Evolutionary conservation across 2,113 vertebrate genomes (phyloP).

Genomic region (Sander vitreus): DNA sequence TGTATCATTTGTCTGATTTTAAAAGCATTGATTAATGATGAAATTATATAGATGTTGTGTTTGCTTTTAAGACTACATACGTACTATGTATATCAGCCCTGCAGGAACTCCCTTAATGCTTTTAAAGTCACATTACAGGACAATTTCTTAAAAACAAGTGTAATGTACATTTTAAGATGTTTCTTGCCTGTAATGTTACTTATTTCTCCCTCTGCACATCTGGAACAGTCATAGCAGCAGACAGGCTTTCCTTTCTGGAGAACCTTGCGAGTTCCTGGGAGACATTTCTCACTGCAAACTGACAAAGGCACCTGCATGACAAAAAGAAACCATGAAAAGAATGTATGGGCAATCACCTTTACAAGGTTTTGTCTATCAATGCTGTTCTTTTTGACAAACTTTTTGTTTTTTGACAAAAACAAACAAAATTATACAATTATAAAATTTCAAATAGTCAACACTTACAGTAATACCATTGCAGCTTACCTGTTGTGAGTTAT

Average conservation of each 20-base stretch:
- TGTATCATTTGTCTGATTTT: no score
- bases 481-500: slow-evolving; percentile 64
- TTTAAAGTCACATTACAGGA: background rate
- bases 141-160: background rate
- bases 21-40: background rate
- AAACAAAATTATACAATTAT: background rate
- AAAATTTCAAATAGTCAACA: background rate
- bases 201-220: slow-evolving; percentile 81
- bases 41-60: background rate
- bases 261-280: slow-evolving; percentile 77
- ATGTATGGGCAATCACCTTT: background rate
- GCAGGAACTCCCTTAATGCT: no score
- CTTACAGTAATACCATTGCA: background rate
- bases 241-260: slow-evolving; percentile 81
- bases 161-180: no score
- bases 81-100: no score
- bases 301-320: slow-evolving; percentile 75
- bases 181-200: slow-evolving; percentile 72
- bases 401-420: no score
- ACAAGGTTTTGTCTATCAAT: background rate
- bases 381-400: no score
- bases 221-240: slow-evolving; percentile 83
- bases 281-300: slow-evolving; percentile 79
- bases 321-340: background rate
- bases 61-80: no score